Percentiles rank a stretch among this genome's conserved stretches.
phyloP scores from a whole-genome alignment of 2,888 invertebrate species.

The Agyllia agylla region DNA sequence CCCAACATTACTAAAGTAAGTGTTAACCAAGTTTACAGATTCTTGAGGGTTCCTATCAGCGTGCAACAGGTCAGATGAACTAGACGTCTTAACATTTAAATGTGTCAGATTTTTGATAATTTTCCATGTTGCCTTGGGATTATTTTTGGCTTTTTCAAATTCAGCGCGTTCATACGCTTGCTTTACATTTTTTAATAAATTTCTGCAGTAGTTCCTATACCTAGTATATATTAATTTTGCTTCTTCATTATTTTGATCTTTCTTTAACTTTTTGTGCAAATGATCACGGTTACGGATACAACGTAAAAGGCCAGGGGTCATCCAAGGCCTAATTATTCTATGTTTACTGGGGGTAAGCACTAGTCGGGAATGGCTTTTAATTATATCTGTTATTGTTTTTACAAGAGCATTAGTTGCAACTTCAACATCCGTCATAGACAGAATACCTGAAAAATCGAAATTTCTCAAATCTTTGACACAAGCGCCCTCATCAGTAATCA shows the following conservation, averaged over 20 bases:
- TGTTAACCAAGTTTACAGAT: constrained; percentile 4
- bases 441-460: background rate
- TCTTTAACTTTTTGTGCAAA: constrained; percentile 32
- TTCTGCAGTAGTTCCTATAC: constrained; percentile 37
- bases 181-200: constrained; percentile 42
- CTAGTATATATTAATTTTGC: background rate
- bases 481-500: constrained; percentile 6
- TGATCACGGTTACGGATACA: background rate
- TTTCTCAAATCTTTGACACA: background rate
- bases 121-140: constrained; percentile 24
- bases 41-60: background rate
- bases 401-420: background rate
- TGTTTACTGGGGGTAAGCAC: constrained; percentile 17
- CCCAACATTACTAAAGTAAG: constrained; percentile 15
- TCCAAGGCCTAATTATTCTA: constrained; percentile 49
- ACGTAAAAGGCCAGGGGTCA: constrained; percentile 35
- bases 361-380: background rate
- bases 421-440: background rate
- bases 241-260: background rate
- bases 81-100: background rate
- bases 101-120: constrained; percentile 24
- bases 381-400: background rate
- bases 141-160: constrained; percentile 18
- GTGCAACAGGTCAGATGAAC: background rate
- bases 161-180: constrained; percentile 18